Base-by-base conservation (phyloP, 2,797 vertebrate species). In the Taenioides sp. region DNA sequence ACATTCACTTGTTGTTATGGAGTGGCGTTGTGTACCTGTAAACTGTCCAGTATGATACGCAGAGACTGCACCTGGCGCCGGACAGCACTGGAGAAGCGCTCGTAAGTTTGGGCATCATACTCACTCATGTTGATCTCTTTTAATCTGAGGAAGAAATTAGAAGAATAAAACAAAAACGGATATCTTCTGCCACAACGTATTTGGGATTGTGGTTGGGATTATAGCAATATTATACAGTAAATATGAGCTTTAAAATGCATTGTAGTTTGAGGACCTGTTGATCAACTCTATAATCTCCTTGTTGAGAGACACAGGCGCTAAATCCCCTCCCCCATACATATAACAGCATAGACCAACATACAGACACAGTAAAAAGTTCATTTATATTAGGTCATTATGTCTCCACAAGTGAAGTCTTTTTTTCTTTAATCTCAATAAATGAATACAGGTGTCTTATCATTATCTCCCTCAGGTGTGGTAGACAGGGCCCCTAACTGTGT, bases 91-190 rank as follows among this genome's bases (percentile, higher is more conserved):
- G 96, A 98, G 88, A 98, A 97, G 47, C 93, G 94, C 77, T 98
- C 95, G 0, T 99, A 99, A 0, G 92, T 95, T 3, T 92, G 55
- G 0, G 96, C 97, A 11, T 99, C 97, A 6, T 97, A 98, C 69
- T 98, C 95, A 37, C 96, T 99, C 98, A 99, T 99, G 23, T 95
- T 84, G 67, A 99, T 99, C 91, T 98, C 96, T 79, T 95, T 97
- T 69, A 99, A 71, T 76, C 97, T 99, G 87, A 84, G 72, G 20
- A 52, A 52, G 16, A 23, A 57, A 57, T 57, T 22, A 47, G 14
- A 65, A 17, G 37, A 17, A 23, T 16, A 34, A 61, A 10, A 60
- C 9, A 28, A 34, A 62, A 37, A 12, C 14, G 52, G 9, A 37
- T 37, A 34, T 37, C 34, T 37, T 37, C 34, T 37, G 7, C 7